Base-by-base conservation (phyloP, 2,888 invertebrate genomes). In the Falcaria lacertinaria region DNA sequence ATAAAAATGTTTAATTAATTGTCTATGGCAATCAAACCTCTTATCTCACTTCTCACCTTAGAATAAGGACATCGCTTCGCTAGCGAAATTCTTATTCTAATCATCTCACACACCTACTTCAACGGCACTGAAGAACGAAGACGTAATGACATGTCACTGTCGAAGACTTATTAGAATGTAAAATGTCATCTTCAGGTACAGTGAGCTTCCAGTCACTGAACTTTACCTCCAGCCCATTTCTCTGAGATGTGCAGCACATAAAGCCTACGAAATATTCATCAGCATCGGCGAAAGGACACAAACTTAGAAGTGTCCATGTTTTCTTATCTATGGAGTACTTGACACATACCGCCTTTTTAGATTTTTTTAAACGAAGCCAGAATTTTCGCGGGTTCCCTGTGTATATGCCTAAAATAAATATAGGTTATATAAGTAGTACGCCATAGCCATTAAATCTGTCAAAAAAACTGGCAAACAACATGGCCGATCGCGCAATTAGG, bases 241-340 rank as follows among this genome's bases (percentile, higher is more conserved):
- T 54, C 28, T 71, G 56, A 0, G 86, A 85, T 0, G 80, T 76
- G 42, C 86, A 85, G 15, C 74, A 63, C 80, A 83, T 75, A 0
- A 68, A 72, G 0, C 85, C 85, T 0, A 80, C 74, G 7, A 78
- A 58, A 48, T 60, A 74, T 0, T 56, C 63, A 0, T 64, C 59
- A 0, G 52, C 48, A 5, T 42, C 7, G 1, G 67, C 63, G 43
- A 85, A 79, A 0, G 71, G 57, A 17, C 80, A 73, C 8, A 86
- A 49, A 17, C 86, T 55, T 6, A 87, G 50, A 2, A 85, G 48
- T 1, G 34, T 58, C 86, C 86, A 87, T 0, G 39, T 58, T 6
- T 48, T 35, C 13, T 72, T 70, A 38, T 87, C 81, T 1, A 50
- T 57, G 11, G 86, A 85, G 39, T 83, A 86, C 49, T 87, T 86